phyloP scores from a whole-genome alignment of 2,888 invertebrate species.

The Gandaritis pyraliata region DNA sequence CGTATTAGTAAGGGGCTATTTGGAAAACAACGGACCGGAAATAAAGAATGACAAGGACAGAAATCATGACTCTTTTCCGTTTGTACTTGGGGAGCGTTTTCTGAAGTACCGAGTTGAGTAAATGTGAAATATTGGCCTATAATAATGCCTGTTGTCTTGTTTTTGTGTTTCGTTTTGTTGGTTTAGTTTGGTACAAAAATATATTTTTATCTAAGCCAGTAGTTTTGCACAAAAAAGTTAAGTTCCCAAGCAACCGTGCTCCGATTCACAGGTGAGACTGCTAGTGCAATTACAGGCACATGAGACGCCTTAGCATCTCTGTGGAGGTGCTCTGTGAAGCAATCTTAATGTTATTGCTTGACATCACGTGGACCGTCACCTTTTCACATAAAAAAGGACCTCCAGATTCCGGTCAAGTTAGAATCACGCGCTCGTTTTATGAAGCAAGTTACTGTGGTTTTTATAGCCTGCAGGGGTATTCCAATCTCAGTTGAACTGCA shows the following conservation, averaged over 20 bases:
- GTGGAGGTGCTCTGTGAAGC: too few relatives aligned
- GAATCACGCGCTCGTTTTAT: background rate
- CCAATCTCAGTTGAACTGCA: too few relatives aligned
- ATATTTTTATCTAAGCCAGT: too few relatives aligned
- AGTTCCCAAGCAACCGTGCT: too few relatives aligned
- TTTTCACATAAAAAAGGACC: background rate
- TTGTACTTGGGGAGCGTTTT: background rate
- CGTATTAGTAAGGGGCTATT: conserved; percentile 14
- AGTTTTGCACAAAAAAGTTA: too few relatives aligned
- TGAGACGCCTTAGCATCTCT: too few relatives aligned
- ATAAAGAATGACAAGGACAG: conserved; percentile 4
- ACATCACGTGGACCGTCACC: background rate
- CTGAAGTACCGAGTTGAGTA: background rate
- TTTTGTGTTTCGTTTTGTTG: background rate
- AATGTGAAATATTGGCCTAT: background rate
- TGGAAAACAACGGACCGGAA: conserved; percentile 8
- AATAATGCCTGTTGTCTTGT: background rate
- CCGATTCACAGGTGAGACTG: too few relatives aligned
- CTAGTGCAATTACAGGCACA: too few relatives aligned
- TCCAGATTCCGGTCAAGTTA: conserved; percentile 10
- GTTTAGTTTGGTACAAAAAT: too few relatives aligned
- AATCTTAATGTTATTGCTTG: too few relatives aligned
- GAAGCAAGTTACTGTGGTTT: conserved; percentile 4
- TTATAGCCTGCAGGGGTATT: too few relatives aligned
- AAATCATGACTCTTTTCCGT: background rate